Evolutionary conservation across 1,140 invertebrate species (phyloP), one percentile per base, ranked within the genome.

Genomic region (Rhizoglyphus robini): DNA sequence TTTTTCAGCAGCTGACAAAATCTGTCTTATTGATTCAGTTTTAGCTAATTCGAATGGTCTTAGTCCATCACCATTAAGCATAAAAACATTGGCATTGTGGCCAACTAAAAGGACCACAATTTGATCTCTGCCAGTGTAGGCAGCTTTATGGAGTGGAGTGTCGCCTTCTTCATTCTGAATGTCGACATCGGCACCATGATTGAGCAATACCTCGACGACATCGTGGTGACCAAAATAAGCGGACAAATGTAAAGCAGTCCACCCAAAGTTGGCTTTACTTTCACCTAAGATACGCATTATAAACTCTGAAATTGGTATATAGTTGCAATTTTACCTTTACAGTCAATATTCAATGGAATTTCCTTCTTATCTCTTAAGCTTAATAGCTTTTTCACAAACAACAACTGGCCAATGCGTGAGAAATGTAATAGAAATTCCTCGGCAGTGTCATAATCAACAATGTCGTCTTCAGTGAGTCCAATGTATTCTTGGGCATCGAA

Each of bases 21-120:
- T 72, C 48, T 80, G 74, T 31, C 75, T 76, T 3, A 85, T 80
- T 49, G 83, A 79, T 30, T 74, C 71, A 38, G 77, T 77, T 64
- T 80, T 78, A 38, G 81, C 77, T 38, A 84, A 75, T 68, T 83
- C 78, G 58, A 76, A 75, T 0, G 84, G 76, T 1, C 76, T 79
- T 46, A 80, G 76, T 8, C 83, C 83, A 69, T 84, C 82, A 15
- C 80, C 79, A 69, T 84, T 84, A 70, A 82, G 78, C 36, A 81
- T 74, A 47, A 69, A 72, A 13, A 80, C 75, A 69, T 78, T 73
- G 38, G 79, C 79, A 65, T 74, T 72, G 69, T 76, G 71, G 51
- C 75, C 67, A 23, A 80, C 64, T 60, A 81, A 70, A 3, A 78
- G 57, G 2, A 73, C 71, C 4, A 80, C 78, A 31, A 80, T 69